Evolutionary conservation across 2,113 vertebrate genomes (phyloP).

Genomic region (Nannospalax galili): DNA sequence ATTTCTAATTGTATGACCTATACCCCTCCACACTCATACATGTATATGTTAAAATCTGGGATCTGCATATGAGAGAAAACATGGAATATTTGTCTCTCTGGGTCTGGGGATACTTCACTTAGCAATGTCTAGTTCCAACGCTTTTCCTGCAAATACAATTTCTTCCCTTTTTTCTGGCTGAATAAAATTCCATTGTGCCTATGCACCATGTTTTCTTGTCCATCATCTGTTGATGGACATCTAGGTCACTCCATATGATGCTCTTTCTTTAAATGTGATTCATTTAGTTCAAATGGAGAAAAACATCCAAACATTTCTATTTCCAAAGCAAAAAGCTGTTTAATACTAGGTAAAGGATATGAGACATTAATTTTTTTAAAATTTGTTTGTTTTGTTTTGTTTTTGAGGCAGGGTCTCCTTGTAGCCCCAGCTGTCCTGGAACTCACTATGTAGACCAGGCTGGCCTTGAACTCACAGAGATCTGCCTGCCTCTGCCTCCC

Average conservation of each 20-base stretch:
- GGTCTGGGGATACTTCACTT: background rate
- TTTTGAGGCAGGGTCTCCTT: too few relatives aligned
- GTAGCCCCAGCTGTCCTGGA: too few relatives aligned
- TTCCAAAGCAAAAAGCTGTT: constrained; percentile 14
- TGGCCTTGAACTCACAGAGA: too few relatives aligned
- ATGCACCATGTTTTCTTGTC: background rate
- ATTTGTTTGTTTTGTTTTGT: too few relatives aligned
- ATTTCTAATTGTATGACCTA: background rate
- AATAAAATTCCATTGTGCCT: background rate
- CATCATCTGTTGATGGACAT: too few relatives aligned
- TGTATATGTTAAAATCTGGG: background rate
- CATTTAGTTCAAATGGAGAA: constrained; percentile 31
- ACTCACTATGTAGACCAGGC: too few relatives aligned
- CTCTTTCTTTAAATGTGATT: background rate
- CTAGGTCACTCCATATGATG: background rate
- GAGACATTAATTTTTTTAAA: constrained; percentile 47
- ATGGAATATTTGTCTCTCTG: background rate
- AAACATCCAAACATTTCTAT: constrained; percentile 3
- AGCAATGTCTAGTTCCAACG: background rate
- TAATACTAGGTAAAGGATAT: background rate
- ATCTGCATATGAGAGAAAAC: background rate
- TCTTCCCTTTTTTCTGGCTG: background rate
- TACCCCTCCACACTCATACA: background rate
- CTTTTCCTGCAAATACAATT: background rate
- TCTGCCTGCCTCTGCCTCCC: too few relatives aligned